Percentiles rank a stretch among this genome's conserved stretches.
Conservation (phyloP, 2,888 invertebrate species). For the Calliopum simillimum region DNA sequence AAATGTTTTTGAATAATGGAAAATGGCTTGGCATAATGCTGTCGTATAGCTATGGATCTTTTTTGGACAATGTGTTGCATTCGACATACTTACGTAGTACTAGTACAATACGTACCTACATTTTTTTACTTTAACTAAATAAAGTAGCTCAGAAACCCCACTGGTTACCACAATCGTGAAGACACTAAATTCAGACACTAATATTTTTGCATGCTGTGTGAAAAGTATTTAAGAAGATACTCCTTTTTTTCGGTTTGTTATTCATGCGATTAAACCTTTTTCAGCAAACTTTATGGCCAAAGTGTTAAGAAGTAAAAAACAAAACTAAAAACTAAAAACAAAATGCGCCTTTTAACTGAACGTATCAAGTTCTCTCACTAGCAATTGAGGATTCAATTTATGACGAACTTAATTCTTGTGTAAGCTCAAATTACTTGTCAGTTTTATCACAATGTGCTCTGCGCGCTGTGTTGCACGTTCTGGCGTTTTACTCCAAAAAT, state of each 20-base stretch:
- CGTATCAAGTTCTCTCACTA: constrained; percentile 28
- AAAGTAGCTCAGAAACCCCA: neutral
- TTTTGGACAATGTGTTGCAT: too few species aligned
- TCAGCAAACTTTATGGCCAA: constrained; percentile 37
- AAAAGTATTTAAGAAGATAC: neutral
- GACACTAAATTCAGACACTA: constrained; percentile 56
- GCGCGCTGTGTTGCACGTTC: neutral
- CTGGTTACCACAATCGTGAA: constrained; percentile 45
- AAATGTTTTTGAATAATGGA: too few species aligned
- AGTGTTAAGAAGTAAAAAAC: neutral
- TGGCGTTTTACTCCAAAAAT: neutral
- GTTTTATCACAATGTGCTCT: constrained; percentile 32
- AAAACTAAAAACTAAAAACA: neutral
- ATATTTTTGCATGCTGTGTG: constrained; percentile 39
- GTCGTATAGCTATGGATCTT: too few species aligned
- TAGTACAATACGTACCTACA: too few species aligned
- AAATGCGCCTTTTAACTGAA: constrained; percentile 4
- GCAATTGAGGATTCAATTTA: constrained; percentile 38
- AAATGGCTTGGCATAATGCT: too few species aligned
- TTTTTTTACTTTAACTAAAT: neutral
- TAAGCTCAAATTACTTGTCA: constrained; percentile 45
- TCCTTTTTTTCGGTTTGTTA: constrained; percentile 14
- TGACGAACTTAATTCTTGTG: constrained; percentile 42
- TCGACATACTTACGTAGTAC: too few species aligned
- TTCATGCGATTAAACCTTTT: constrained; percentile 34